Evolutionary conservation across 2,888 invertebrate genomes (phyloP), one percentile per base, ranked within the genome.

Genomic region (Mystacides longicornis): DNA sequence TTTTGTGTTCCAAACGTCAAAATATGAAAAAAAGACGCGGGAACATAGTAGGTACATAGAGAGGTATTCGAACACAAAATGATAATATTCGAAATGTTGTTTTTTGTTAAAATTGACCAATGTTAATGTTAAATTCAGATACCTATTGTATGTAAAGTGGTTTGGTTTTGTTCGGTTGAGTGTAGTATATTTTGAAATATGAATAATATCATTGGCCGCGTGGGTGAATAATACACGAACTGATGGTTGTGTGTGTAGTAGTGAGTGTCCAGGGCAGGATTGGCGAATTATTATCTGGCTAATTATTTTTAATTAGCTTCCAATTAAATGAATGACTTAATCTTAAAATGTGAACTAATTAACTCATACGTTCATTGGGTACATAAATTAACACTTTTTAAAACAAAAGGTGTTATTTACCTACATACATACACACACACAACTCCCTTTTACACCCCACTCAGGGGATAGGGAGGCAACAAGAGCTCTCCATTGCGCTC

Each of bases 201-300:
- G 37, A 37, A 37, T 27, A 27, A 27, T 37, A 37, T 37, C 37
- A 37, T 37, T 37, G 37, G 37, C 37, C 37, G 37, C 37, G 37
- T 37, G 37, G 37, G 37, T 37, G 37, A 37, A 37, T 14, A 37
- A n/a, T n/a, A 14, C 14, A 37, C 37, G 37, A 37, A 37, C 37
- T 14, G 14, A 16, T 4, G 14, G 14, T 37, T 7, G 16, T 37
- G 14, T 16, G 11, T 27, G 27, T 37, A n/a, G 37, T 37, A n/a
- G n/a, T 37, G 14, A 14, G 16, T 14, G 37, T n/a, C n/a, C 37
- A 37, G 37, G 37, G 37, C 14, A 14, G 37, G 3, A 37, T 7
- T 14, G 14, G 37, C n/a, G 3, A 37, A 27, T 27, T 11, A 27
- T 27, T 27, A 7, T n/a, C n/a, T n/a, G n/a, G n/a, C n/a, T n/a